Percentiles rank a stretch among this genome's conserved stretches.
Conservation (phyloP, 2,113 vertebrate genomes). For the Irena cyanogastra region DNA sequence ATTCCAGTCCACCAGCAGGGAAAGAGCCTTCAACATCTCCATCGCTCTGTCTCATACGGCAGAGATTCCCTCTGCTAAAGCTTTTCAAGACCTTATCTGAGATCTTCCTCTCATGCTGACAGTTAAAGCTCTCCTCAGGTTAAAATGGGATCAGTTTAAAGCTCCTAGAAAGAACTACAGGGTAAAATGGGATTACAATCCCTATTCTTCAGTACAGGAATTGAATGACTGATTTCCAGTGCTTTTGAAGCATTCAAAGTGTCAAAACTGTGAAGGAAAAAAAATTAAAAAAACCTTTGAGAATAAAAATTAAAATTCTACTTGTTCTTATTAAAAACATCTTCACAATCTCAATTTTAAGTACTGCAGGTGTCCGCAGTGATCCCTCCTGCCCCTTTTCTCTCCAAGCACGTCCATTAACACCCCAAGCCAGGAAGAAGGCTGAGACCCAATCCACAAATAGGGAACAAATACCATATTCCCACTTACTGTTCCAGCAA, state of each 20-base stretch:
- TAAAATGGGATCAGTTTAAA: neutral
- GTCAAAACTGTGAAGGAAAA: neutral
- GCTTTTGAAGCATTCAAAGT: neutral
- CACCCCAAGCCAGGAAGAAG: neutral
- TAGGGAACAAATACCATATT: neutral
- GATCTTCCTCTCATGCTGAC: neutral
- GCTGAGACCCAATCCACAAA: neutral
- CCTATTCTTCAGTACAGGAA: neutral
- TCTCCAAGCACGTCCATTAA: neutral
- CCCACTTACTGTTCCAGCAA: neutral
- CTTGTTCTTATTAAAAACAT: neutral
- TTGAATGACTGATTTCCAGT: neutral
- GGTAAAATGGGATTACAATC: neutral
- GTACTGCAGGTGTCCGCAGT: rapidly evolving
- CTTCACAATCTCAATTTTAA: neutral
- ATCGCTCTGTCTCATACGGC: rapidly evolving
- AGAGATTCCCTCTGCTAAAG: neutral
- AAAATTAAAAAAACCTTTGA: rapidly evolving
- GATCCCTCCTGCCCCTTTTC: neutral
- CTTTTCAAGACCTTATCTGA: neutral
- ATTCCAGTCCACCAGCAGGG: neutral
- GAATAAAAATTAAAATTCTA: neutral
- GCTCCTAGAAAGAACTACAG: neutral
- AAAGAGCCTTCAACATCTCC: neutral
- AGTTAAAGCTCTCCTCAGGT: neutral